These are phyloP conservation scores for Neelides folsomi DNA, from an alignment of 2,888 invertebrate genomes.

Conservation along the genomic window DNA sequence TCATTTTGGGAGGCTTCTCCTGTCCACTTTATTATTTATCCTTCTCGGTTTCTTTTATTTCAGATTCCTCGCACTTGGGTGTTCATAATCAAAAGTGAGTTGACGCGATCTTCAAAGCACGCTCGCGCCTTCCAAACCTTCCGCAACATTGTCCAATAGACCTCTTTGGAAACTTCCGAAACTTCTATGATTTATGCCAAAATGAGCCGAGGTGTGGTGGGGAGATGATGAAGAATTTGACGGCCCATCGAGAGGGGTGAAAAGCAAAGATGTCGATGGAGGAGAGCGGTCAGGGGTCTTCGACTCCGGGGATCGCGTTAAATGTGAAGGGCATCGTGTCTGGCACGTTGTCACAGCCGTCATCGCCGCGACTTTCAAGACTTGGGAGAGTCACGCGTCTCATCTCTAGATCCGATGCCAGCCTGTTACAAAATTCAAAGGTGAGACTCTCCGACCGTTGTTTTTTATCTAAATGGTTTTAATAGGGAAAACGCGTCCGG, in stretches of 20 bases:
- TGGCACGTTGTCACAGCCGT: slow-evolving; percentile 12
- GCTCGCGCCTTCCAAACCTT: too few species aligned
- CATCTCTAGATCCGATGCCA: slow-evolving; percentile 31
- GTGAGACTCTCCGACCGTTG: too few species aligned
- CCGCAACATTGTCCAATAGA: too few species aligned
- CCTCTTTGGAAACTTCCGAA: too few species aligned
- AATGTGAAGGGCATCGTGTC: too few species aligned
- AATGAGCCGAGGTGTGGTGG: neutral
- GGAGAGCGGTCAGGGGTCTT: slow-evolving; percentile 10
- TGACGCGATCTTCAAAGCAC: too few species aligned
- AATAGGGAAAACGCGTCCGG: slow-evolving; percentile 20
- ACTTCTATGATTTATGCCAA: too few species aligned
- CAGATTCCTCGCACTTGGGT: too few species aligned
- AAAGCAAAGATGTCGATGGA: slow-evolving; percentile 6
- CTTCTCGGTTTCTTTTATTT: too few species aligned
- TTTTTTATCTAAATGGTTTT: neutral
- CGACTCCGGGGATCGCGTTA: neutral
- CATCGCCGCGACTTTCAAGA: slow-evolving; percentile 24
- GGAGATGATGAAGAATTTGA: slow-evolving; percentile 2
- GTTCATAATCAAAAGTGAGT: too few species aligned
- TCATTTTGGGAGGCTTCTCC: too few species aligned
- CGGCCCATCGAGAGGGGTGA: neutral
- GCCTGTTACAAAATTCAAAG: slow-evolving; percentile 14
- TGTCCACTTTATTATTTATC: too few species aligned
- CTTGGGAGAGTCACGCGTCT: slow-evolving; percentile 27